Conservation (phyloP, 2,113 vertebrate genomes). For the Herpetotheres cachinnans region DNA sequence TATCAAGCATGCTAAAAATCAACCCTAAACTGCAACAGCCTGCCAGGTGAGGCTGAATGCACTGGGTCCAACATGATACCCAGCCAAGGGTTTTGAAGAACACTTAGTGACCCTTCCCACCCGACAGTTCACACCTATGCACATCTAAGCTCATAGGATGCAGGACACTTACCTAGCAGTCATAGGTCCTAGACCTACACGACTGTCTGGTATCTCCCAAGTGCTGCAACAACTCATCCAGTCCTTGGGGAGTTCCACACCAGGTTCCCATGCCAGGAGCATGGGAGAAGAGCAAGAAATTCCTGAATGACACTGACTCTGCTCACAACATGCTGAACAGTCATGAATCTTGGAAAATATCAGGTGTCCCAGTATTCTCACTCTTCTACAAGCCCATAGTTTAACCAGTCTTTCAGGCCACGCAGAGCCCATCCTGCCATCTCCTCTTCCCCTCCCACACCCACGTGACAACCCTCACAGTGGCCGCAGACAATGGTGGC, state of each 20-base stretch:
- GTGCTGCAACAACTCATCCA: neutral
- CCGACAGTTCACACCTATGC: accelerated
- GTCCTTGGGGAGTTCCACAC: neutral
- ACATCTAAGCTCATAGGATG: neutral
- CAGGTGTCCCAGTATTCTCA: neutral
- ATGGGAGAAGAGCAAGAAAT: neutral
- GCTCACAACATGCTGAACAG: neutral
- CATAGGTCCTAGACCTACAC: neutral
- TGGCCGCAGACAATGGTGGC: neutral
- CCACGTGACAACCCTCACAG: neutral
- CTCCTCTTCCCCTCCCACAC: neutral
- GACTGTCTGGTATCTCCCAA: neutral
- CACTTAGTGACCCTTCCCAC: neutral
- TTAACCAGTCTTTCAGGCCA: neutral
- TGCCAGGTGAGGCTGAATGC: neutral
- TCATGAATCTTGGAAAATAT: neutral
- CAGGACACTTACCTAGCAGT: neutral
- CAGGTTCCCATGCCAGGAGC: neutral
- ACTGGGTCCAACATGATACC: neutral
- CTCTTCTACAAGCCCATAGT: neutral
- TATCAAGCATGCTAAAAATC: neutral
- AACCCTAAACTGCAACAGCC: neutral
- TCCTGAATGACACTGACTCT: neutral
- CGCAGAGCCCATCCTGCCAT: accelerated
- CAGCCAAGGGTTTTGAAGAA: neutral